Conservation (phyloP, 2,888 invertebrate species). For the Parapristionchus giblindavisi region DNA sequence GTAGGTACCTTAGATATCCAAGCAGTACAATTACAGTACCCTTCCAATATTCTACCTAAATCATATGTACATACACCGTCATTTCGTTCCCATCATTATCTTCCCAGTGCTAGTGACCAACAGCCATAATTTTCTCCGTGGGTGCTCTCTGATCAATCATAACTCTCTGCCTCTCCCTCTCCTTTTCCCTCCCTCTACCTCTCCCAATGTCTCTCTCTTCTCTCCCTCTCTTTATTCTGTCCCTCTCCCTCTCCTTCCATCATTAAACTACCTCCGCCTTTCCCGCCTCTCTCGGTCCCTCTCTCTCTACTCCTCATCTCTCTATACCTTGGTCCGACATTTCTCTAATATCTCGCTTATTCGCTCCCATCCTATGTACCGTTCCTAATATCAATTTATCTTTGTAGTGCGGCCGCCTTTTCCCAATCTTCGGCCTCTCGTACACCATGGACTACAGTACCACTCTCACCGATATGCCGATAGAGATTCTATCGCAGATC, state of each 20-base stretch:
- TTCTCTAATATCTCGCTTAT: background rate
- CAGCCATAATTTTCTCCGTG: background rate
- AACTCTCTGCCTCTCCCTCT: background rate
- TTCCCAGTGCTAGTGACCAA: no score
- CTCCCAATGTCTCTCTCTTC: background rate
- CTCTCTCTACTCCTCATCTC: background rate
- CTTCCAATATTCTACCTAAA: no score
- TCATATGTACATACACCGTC: no score
- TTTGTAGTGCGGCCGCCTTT: no score
- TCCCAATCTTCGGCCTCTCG: no score
- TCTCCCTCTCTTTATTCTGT: background rate
- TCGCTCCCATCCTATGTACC: no score
- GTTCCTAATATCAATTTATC: no score
- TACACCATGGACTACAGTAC: conserved; percentile 9
- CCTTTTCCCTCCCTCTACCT: background rate
- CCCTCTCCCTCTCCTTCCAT: background rate
- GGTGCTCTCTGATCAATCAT: background rate
- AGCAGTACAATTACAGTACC: no score
- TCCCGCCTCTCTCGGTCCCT: background rate
- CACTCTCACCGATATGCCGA: conserved; percentile 17
- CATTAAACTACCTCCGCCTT: background rate
- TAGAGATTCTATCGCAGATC: conserved; percentile 8
- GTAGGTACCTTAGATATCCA: no score
- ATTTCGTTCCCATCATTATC: no score
- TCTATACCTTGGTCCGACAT: background rate